phyloP scores from a whole-genome alignment of 92 coral and sea anemone species.

The Siderastrea siderea region DNA sequence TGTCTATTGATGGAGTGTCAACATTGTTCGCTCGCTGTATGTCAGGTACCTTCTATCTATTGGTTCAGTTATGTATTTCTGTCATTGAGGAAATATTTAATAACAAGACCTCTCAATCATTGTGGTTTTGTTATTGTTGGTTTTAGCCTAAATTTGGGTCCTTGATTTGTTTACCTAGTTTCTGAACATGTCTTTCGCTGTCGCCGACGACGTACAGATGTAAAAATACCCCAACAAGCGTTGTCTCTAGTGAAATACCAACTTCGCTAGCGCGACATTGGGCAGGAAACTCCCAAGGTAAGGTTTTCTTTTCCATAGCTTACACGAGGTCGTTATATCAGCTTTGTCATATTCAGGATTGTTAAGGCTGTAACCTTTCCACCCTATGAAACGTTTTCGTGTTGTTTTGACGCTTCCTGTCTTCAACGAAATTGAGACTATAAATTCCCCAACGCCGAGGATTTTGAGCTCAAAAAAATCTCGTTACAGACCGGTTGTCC shows the following conservation, averaged over 20 bases:
- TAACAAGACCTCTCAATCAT: slow-evolving; percentile 21
- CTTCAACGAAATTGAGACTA: too few relatives aligned
- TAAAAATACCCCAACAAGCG: not conserved
- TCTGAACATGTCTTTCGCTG: not conserved
- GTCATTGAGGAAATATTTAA: not conserved
- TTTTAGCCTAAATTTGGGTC: slow-evolving; percentile 14
- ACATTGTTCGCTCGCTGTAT: not conserved
- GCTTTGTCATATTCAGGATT: not conserved
- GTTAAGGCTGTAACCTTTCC: not conserved
- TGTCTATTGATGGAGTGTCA: not conserved
- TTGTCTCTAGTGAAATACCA: not conserved
- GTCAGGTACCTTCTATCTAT: not conserved
- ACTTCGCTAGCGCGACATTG: not conserved
- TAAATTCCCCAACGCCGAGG: too few relatives aligned
- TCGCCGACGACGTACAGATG: not conserved
- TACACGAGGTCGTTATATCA: not conserved
- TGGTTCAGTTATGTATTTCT: not conserved
- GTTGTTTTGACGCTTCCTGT: not conserved
- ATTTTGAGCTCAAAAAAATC: not conserved
- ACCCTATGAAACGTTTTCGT: not conserved
- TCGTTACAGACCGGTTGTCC: not conserved
- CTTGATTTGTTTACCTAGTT: slow-evolving; percentile 37
- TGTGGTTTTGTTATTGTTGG: slow-evolving; percentile 5
- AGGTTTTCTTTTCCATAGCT: not conserved
- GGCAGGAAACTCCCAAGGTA: not conserved